Evolutionary conservation across 2,888 invertebrate species (phyloP), one percentile per base, ranked within the genome.

Genomic region (Hedychridium roseum): DNA sequence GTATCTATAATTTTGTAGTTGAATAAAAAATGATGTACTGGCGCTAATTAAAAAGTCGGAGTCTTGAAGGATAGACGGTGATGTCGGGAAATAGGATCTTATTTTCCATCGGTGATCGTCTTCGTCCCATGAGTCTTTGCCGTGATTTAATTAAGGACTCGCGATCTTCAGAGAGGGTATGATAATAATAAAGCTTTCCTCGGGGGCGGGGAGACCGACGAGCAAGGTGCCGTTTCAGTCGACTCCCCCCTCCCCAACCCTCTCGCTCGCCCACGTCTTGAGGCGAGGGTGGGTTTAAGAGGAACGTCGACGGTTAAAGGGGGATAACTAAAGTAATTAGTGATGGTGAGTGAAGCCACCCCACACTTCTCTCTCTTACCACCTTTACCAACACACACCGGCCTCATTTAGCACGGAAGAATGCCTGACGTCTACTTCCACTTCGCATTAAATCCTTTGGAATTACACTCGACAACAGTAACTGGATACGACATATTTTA

Each of bases 251-350:
- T n/a, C n/a, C n/a, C n/a, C n/a, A n/a, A n/a, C n/a, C n/a, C n/a
- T n/a, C n/a, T n/a, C n/a, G n/a, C n/a, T n/a, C n/a, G n/a, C 59
- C 64, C 63, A 64, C 65, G 62, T 60, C 66, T 70, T 63, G 57
- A 60, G 64, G 62, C 58, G 57, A 66, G 58, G 65, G 64, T 65
- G 65, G 57, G 59, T 56, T 63, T 64, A 63, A 64, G 63, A 63
- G 63, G 59, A 53, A 58, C 53, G 55, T 56, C 54, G 59, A 59
- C 57, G 60, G 57, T 49, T 59, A 60, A 58, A 61, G 57, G 60
- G 64, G 61, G 60, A 58, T 69, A 64, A 63, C 61, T 66, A 65
- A 68, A 66, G 68, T 73, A 73, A 72, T 72, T 72, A 73, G 70
- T 68, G 65, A 70, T 59, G 69, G 63, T 64, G 68, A 68, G 60